Base-by-base conservation (phyloP, 1,140 invertebrate species). In the Pygmarrhopalites habei region DNA sequence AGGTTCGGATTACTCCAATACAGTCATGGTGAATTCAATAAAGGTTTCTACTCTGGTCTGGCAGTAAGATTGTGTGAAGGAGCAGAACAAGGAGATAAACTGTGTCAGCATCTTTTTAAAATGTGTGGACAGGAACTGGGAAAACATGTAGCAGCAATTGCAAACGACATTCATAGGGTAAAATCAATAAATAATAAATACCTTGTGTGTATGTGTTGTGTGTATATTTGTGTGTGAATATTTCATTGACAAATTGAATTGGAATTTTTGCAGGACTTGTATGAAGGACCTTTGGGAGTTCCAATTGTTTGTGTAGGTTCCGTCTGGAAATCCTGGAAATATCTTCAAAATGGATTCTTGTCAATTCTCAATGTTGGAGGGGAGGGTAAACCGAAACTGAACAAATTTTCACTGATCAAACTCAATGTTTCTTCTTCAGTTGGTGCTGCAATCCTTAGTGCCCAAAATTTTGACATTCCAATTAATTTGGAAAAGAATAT, bases 221-320 rank as follows among this genome's bases (percentile, higher is more conserved):
- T n/a, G n/a, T n/a, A n/a, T n/a, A n/a, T n/a, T n/a, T n/a, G n/a
- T n/a, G n/a, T n/a, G n/a, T n/a, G n/a, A n/a, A n/a, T n/a, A n/a
- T n/a, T n/a, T n/a, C n/a, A n/a, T n/a, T n/a, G n/a, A n/a, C n/a
- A n/a, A n/a, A n/a, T n/a, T n/a, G n/a, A n/a, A n/a, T 35, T 35
- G 5, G 32, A 35, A 19, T 47, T 12, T 41, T 58, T 21, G 12
- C 23, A 58, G 57, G 57, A 58, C 12, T 21, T 58, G 23, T 77
- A 78, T 46, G 72, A 82, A 2, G 72, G 75, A 47, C 72, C 74
- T 2, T 83, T 83, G 5, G 85, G 91, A 7, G 72, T 95, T 1
- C 85, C 86, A 32, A 81, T 98, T 0, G 84, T 96, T 0, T 95
- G 92, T 74, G 90, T 97, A 0, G 95, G 95, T 1, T 96, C 93